These are phyloP conservation scores for Scopus umbretta DNA, from an alignment of 2,113 vertebrate species.

Conservation along the genomic window DNA sequence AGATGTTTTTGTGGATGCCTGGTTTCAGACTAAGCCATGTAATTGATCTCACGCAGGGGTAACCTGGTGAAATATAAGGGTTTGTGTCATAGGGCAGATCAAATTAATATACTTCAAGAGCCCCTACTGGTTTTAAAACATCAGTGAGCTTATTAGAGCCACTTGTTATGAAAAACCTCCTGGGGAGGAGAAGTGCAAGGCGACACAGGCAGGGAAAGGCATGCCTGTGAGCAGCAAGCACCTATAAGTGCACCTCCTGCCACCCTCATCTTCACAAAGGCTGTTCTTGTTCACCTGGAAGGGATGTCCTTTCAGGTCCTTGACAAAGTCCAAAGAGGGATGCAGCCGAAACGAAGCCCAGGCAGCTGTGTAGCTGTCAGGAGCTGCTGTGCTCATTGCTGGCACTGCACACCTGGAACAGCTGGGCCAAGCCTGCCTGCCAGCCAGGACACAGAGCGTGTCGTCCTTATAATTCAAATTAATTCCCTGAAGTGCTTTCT, in stretches of 20 bases:
- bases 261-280: neutral
- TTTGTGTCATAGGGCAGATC: neutral
- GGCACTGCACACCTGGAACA: neutral
- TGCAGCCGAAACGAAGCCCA: rapidly evolving
- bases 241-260: neutral
- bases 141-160: neutral
- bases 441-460: neutral
- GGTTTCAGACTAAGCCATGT: neutral
- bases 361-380: neutral
- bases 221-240: neutral
- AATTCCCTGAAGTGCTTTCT: conserved; percentile 21
- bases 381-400: neutral
- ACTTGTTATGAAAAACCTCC: neutral
- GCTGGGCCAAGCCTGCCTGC: neutral
- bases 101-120: neutral
- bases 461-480: neutral
- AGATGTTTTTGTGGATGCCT: neutral
- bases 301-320: neutral
- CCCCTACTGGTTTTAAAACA: neutral
- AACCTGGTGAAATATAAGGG: neutral
- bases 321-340: neutral
- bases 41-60: neutral
- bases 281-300: neutral
- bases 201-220: neutral
- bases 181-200: neutral